A percentile compares a stretch with the other conserved stretches of the same genome.
phyloP scores from a whole-genome alignment of 2,797 vertebrate species.

The Emys orbicularis region DNA sequence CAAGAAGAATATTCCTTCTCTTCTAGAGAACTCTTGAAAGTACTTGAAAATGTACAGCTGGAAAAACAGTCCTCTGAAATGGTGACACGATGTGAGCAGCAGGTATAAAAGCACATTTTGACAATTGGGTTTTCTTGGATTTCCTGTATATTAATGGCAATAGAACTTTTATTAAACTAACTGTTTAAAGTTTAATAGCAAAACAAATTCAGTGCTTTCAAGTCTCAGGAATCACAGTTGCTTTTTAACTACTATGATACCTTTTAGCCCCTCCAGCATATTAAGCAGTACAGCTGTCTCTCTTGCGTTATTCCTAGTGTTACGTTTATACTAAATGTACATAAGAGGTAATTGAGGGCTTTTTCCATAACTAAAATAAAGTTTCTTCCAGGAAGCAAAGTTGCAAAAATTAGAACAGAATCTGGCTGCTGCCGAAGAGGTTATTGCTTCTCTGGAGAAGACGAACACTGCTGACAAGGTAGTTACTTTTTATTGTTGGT shows the following conservation, averaged over 20 bases:
- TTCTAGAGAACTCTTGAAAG: constrained; percentile 88
- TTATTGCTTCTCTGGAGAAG: constrained; percentile 85
- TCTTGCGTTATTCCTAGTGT: not conserved
- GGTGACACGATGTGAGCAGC: constrained; percentile 82
- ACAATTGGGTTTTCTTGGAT: not conserved
- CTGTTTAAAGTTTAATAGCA: not conserved
- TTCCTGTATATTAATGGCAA: not conserved
- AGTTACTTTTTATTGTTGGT: constrained; percentile 28
- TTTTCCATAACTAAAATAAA: not conserved
- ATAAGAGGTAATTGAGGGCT: not conserved
- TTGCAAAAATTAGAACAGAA: constrained; percentile 83
- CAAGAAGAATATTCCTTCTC: constrained; percentile 45
- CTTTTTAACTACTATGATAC: constrained; percentile 27
- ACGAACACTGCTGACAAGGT: constrained; percentile 91
- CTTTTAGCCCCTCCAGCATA: not conserved
- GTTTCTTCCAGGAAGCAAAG: constrained; percentile 74
- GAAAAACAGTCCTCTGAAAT: constrained; percentile 87
- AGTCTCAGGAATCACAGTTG: not conserved
- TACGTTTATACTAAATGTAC: not conserved
- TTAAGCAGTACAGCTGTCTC: not conserved
- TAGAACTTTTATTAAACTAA: not conserved
- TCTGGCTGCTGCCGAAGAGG: constrained; percentile 79
- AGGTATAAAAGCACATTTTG: constrained; percentile 79
- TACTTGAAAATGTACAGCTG: constrained; percentile 84
- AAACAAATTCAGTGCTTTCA: not conserved